These are phyloP conservation scores for Dufourea novaeangliae DNA, from an alignment of 1,140 invertebrate genomes.

Conservation along the genomic window DNA sequence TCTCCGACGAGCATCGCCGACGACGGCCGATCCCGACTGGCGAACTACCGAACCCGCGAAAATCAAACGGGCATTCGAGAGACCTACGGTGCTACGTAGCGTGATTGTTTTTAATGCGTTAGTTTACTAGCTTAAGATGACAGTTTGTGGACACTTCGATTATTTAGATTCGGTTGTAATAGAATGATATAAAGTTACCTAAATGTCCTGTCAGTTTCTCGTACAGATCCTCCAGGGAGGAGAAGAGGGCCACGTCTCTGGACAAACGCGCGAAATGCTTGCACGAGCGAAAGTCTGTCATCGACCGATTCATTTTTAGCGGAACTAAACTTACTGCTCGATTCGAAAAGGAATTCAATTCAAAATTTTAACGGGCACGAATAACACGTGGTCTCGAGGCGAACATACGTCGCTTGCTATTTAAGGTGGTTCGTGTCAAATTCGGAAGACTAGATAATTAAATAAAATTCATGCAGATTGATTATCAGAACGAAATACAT, in stretches of 20 bases:
- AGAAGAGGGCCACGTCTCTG: slow-evolving; percentile 73
- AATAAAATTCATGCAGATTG: too few relatives aligned
- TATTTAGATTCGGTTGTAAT: too few relatives aligned
- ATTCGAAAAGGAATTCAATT: neutral
- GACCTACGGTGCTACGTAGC: too few relatives aligned
- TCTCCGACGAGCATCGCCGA: slow-evolving; percentile 21
- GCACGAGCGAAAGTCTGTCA: slow-evolving; percentile 59
- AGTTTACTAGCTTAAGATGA: too few relatives aligned
- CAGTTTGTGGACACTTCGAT: too few relatives aligned
- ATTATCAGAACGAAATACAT: too few relatives aligned
- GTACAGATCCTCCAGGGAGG: slow-evolving; percentile 77
- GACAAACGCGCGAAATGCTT: slow-evolving; percentile 59
- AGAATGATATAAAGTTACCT: slow-evolving; percentile 69
- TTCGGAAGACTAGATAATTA: too few relatives aligned
- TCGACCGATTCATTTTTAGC: slow-evolving; percentile 62
- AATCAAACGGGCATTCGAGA: neutral
- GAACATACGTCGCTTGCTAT: slow-evolving; percentile 5
- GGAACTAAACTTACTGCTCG: neutral
- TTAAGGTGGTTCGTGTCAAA: too few relatives aligned
- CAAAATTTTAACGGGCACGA: neutral
- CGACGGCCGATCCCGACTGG: neutral
- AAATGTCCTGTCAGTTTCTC: slow-evolving; percentile 77
- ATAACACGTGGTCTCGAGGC: neutral
- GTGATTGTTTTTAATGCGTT: too few relatives aligned
- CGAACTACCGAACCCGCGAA: slow-evolving; percentile 10